Percentiles rank a stretch among this genome's conserved stretches.
phyloP scores from a whole-genome alignment of 1,140 invertebrate genomes.

The Zeugodacus cucurbitae region DNA sequence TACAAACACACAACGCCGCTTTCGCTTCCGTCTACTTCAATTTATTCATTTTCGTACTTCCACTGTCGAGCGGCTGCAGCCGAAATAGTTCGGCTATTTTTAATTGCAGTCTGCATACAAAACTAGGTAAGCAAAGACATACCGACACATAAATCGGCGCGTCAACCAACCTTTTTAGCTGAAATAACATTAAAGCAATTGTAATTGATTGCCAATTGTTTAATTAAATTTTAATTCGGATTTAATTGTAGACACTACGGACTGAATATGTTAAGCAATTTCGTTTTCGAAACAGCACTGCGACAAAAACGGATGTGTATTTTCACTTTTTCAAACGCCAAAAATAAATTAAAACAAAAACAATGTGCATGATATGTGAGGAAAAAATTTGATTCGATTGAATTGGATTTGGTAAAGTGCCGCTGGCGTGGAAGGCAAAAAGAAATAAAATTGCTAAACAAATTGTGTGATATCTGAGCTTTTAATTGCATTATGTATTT shows the following conservation, averaged over 20 bases:
- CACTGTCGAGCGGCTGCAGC: not conserved
- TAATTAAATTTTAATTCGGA: conserved; percentile 40
- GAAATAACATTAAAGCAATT: conserved; percentile 34
- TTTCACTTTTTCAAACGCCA: not conserved
- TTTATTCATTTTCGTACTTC: not conserved
- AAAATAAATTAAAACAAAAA: not conserved
- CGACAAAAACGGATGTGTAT: not conserved
- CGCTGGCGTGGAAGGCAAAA: not conserved
- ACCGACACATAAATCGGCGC: not conserved
- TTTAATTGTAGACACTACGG: conserved; percentile 5
- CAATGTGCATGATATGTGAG: too few species aligned
- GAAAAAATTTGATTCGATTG: not conserved
- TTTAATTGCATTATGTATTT: not conserved
- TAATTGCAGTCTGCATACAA: not conserved
- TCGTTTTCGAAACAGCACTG: not conserved
- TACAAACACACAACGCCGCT: not conserved
- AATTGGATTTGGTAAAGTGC: not conserved
- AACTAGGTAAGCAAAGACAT: not conserved
- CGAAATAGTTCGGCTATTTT: conserved; percentile 20
- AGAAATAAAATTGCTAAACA: not conserved
- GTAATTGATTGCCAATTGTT: conserved; percentile 41
- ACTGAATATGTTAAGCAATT: not conserved
- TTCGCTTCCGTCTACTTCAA: conserved; percentile 3
- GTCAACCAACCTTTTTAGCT: conserved; percentile 18
- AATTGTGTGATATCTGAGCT: too few species aligned